Evolutionary conservation across 2,797 vertebrate species (phyloP), one percentile per base, ranked within the genome.

Genomic region (Takifugu ocellatus): DNA sequence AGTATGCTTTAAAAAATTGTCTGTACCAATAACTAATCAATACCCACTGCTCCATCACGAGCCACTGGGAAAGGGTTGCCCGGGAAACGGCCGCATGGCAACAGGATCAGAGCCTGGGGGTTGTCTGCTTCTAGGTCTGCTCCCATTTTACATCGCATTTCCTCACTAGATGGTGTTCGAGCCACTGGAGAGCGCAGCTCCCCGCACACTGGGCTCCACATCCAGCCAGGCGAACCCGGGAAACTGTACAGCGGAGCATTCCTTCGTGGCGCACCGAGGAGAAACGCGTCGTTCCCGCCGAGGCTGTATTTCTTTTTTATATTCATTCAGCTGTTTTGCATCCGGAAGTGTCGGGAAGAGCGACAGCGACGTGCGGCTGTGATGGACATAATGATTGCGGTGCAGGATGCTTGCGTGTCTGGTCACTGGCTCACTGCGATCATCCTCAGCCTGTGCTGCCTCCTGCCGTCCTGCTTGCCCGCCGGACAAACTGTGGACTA

Each of bases 41-140:
- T 88, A 90, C 87, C 87, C 77, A 83, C 86, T 55, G 85, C 88
- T 92, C 85, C 90, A 93, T 90, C 93, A 89, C 83, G 75, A 91
- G 87, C 91, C 92, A 90, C 88, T 90, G 92, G 93, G 93, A 90
- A 91, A 86, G 90, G 89, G 95, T 98, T 97, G 96, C 96, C 94
- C 92, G 86, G 95, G 96, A 93, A 96, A 98, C 96, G 93, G 95
- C 95, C 94, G 96, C 96, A 93, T 98, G 94, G 96, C 95, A 98
- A 98, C 96, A 93, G 92, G 94, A 93, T 92, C 91, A 90, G 93
- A 94, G 93, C 93, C 91, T 91, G 95, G 93, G 94, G 92, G 91
- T 93, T 92, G 93, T 93, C 90, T 88, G 92, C 93, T 89, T 87
- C 86, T 86, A 87, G 89, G 74, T 90, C 88, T 90, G 91, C 91